Base-by-base conservation (phyloP, 1,140 invertebrate genomes). In the Megalopta genalis region DNA sequence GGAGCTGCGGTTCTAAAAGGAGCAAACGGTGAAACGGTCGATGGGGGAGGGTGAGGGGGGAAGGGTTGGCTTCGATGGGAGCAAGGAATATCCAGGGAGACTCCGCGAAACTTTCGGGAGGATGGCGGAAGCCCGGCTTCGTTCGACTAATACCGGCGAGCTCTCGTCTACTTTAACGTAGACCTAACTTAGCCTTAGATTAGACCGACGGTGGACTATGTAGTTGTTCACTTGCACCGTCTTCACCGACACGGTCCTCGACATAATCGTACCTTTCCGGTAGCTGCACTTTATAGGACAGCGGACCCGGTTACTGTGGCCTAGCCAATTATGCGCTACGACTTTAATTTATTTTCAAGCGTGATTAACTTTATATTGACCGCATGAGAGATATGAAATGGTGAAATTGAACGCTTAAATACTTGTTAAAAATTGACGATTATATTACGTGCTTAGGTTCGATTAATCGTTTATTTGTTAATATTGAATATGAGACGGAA, bases 161-260 rank as follows among this genome's bases (percentile, higher is more conserved):
- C 82, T 86, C 74, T 80, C 83, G 81, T 87, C 83, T 86, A 86
- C 84, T 87, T 84, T 83, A 88, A 89, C 82, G 80, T 76, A 77
- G 49, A 82, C 79, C 79, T 83, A 84, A 85, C 86, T 88, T 88
- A 87, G 81, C 76, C 82, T 84, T 83, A 88, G 88, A 89, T 89
- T 88, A 89, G 85, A 87, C 83, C 83, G 86, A 83, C 81, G 82
- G 83, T 80, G 82, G 83, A 82, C 83, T 81, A 64, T 84, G 79
- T 78, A 80, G 81, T 77, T 83, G 81, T 75, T 85, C 83, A 65
- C 79, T 78, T 27, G 83, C 83, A 57, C 63, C 60, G 59, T 76
- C 70, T 62, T 82, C 74, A 66, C 70, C 70, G 63, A 70, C 79
- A 68, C 79, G 82, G 32, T 84, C 60, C 77, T 80, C 73, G 78